A percentile compares a stretch with the other conserved stretches of the same genome.
phyloP scores from a whole-genome alignment of 2,888 invertebrate genomes.

The Trimorus sp. region DNA sequence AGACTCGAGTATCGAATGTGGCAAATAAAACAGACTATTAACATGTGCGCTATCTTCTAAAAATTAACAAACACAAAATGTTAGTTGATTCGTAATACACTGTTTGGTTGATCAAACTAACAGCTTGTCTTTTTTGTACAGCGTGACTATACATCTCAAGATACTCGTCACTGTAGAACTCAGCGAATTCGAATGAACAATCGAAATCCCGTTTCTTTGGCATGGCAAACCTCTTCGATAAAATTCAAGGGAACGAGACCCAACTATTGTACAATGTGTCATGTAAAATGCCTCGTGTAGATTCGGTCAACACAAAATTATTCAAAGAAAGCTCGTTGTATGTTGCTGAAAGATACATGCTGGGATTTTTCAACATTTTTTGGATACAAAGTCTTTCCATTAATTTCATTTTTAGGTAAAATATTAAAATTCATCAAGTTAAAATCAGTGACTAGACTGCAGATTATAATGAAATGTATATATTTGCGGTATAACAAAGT shows the following conservation, averaged over 20 bases:
- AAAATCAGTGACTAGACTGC: too few relatives aligned
- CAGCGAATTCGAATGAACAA: too few relatives aligned
- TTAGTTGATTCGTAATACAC: conserved; percentile 21
- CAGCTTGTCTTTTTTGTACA: conserved; percentile 2
- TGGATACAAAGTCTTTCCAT: too few relatives aligned
- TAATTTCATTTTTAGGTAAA: too few relatives aligned
- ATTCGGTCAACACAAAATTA: neutral
- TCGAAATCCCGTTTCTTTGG: neutral
- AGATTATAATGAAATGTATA: too few relatives aligned
- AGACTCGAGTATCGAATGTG: conserved; percentile 29
- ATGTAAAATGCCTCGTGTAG: too few relatives aligned
- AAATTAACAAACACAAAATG: conserved; percentile 40
- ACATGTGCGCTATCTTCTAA: conserved; percentile 29
- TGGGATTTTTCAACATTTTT: too few relatives aligned
- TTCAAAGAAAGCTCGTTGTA: too few relatives aligned
- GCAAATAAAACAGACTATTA: conserved; percentile 33
- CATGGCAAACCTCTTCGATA: neutral
- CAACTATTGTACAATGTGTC: too few relatives aligned
- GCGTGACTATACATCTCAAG: neutral
- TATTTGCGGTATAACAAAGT: too few relatives aligned
- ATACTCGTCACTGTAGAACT: neutral
- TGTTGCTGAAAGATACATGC: too few relatives aligned
- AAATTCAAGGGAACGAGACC: neutral
- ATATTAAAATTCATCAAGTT: too few relatives aligned
- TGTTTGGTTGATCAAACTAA: neutral